Conservation (phyloP, 2,113 vertebrate genomes). For the Tychaedon coryphoeus region DNA sequence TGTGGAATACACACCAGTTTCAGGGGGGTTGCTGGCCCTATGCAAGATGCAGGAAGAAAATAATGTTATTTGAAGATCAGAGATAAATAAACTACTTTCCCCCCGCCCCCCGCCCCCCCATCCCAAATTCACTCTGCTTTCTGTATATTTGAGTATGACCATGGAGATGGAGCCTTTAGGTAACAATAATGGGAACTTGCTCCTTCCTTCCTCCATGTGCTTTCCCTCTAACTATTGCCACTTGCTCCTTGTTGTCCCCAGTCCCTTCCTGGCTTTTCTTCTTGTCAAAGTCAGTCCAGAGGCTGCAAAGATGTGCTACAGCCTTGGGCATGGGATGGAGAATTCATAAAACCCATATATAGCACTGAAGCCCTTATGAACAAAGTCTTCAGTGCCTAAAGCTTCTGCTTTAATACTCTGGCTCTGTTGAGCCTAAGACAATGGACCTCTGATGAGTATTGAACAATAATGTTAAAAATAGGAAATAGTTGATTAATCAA, state of each 20-base stretch:
- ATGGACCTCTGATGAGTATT: neutral
- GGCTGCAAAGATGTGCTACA: neutral
- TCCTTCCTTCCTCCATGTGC: neutral
- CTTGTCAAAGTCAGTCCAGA: neutral
- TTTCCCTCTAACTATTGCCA: neutral
- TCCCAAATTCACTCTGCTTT: neutral
- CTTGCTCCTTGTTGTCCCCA: neutral
- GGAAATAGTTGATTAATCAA: neutral
- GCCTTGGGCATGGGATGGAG: neutral
- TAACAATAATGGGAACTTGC: neutral
- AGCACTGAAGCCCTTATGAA: too few species aligned
- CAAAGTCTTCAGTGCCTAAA: neutral
- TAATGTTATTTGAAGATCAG: neutral
- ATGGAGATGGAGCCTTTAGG: neutral
- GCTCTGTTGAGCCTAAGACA: neutral
- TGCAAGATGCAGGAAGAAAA: neutral
- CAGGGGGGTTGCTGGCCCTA: neutral
- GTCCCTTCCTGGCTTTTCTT: neutral
- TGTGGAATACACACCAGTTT: neutral
- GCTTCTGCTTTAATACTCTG: neutral
- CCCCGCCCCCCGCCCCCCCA: neutral
- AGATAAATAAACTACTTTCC: neutral
- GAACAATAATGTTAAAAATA: neutral
- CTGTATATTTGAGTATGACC: neutral
- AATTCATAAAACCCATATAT: neutral